Evolutionary conservation across 2,797 vertebrate species (phyloP).

Genomic region (Psittacula derbiana): DNA sequence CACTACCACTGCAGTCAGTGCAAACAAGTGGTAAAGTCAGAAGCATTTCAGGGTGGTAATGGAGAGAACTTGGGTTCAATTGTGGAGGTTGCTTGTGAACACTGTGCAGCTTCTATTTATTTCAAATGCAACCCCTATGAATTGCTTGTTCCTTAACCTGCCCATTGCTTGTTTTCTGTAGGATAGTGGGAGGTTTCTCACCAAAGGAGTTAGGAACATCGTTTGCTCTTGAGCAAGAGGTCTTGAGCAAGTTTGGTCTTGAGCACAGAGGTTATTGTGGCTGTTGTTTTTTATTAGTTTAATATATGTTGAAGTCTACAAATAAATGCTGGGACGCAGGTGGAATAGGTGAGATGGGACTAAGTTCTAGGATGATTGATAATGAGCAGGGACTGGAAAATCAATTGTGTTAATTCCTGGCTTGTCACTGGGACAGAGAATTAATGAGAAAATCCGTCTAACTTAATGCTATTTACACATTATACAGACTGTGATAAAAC

Average conservation of each 20-base stretch:
- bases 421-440: conserved; percentile 74
- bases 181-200: background rate
- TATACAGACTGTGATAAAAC: conserved; percentile 76
- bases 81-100: background rate
- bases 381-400: conserved; percentile 75
- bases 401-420: conserved; percentile 82
- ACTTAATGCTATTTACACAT: conserved; percentile 80
- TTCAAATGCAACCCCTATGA: background rate
- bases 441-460: conserved; percentile 80
- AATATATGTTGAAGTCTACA: conserved; percentile 58
- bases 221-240: background rate
- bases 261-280: background rate
- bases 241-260: background rate
- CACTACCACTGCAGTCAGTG: background rate
- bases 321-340: conserved; percentile 64
- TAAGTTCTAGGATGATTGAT: conserved; percentile 79
- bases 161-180: background rate
- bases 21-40: background rate
- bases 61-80: background rate
- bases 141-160: background rate
- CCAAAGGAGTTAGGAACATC: background rate
- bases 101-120: background rate
- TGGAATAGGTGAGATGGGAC: conserved; percentile 75
- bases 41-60: background rate
- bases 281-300: conserved; percentile 64